phyloP scores from a whole-genome alignment of 2,113 vertebrate genomes.

The Poicephalus meyeri region DNA sequence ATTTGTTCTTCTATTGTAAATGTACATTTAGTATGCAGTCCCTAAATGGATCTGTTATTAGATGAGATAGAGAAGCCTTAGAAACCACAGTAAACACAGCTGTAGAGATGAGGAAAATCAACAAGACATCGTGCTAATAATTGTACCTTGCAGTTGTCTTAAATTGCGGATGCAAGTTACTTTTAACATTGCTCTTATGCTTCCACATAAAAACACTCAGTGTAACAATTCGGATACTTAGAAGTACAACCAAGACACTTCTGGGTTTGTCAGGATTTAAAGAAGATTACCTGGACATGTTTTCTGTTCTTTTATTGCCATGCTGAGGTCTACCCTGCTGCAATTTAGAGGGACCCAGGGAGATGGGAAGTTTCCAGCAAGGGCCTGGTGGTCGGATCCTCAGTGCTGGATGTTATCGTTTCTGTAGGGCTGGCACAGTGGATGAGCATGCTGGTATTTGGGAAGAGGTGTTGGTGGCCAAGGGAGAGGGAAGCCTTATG shows the following conservation, averaged over 20 bases:
- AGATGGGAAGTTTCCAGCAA: neutral
- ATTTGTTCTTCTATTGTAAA: constrained; percentile 16
- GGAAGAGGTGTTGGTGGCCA: neutral
- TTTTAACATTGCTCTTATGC: neutral
- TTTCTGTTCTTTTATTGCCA: neutral
- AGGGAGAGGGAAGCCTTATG: neutral
- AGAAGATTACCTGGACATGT: neutral
- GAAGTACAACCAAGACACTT: neutral
- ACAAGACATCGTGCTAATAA: neutral
- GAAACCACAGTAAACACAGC: constrained; percentile 48
- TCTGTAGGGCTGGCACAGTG: neutral
- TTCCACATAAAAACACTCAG: neutral
- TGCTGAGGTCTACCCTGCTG: neutral
- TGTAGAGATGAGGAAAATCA: constrained; percentile 24
- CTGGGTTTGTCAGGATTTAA: neutral
- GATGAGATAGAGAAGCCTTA: constrained; percentile 30
- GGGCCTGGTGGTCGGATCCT: neutral
- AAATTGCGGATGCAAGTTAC: neutral
- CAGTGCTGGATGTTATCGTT: neutral
- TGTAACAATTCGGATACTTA: neutral
- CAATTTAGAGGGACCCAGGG: neutral
- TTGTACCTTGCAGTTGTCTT: constrained; percentile 23
- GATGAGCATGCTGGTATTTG: neutral
- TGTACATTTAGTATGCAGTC: neutral
- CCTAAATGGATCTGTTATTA: constrained; percentile 29